phyloP scores from a whole-genome alignment of 2,797 vertebrate genomes.

The Pseudochirops cupreus region DNA sequence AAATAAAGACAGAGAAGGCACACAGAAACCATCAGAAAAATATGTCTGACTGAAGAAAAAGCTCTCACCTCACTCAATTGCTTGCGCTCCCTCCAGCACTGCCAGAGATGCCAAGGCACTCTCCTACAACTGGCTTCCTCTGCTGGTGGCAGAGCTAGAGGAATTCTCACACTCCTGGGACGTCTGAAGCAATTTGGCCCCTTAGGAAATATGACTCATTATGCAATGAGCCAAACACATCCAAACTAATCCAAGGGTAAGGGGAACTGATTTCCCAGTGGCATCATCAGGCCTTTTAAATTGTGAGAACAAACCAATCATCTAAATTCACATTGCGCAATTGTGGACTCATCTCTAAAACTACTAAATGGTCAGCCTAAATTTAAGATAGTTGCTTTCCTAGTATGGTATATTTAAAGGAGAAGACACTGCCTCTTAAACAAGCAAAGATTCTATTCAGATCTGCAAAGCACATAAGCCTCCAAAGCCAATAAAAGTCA shows the following conservation, averaged over 20 bases:
- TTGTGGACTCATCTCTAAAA: background rate
- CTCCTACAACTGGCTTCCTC: slow-evolving; percentile 21
- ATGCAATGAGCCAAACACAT: background rate
- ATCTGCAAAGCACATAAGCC: background rate
- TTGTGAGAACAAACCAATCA: slow-evolving; percentile 9
- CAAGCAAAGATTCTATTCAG: slow-evolving; percentile 9
- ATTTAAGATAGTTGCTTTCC: slow-evolving; percentile 4
- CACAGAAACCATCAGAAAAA: background rate
- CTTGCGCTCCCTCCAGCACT: slow-evolving; percentile 22
- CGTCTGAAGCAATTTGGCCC: slow-evolving; percentile 39
- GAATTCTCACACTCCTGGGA: slow-evolving; percentile 19
- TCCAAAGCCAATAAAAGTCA: background rate
- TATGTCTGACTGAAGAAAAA: background rate
- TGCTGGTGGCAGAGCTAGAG: slow-evolving; percentile 15
- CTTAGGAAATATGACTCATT: slow-evolving; percentile 33
- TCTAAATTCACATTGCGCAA: slow-evolving; percentile 10
- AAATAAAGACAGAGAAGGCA: slow-evolving; percentile 3
- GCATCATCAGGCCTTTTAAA: slow-evolving; percentile 10
- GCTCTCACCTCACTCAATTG: background rate
- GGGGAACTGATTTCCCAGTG: background rate
- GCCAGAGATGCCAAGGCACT: slow-evolving; percentile 23
- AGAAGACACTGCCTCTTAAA: slow-evolving; percentile 16
- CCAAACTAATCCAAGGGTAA: background rate
- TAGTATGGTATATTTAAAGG: slow-evolving; percentile 31
- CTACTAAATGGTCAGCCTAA: slow-evolving; percentile 18